phyloP scores from a whole-genome alignment of 2,888 invertebrate species.

The Pheosia gnoma region DNA sequence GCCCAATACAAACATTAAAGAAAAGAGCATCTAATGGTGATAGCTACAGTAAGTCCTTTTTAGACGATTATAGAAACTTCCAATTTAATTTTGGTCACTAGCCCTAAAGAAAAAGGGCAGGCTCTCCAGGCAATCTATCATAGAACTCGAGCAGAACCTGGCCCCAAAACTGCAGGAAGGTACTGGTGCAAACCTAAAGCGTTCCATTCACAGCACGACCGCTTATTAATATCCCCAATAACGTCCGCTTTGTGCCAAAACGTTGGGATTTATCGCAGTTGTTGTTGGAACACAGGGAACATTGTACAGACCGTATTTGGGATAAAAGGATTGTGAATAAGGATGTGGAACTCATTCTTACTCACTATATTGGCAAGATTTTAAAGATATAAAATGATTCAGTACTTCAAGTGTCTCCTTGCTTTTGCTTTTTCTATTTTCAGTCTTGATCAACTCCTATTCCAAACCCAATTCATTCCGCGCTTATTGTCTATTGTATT shows the following conservation, averaged over 20 bases:
- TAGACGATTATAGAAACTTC: too few species aligned
- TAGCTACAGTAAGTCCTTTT: too few species aligned
- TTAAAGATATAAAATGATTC: too few species aligned
- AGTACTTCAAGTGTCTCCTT: too few species aligned
- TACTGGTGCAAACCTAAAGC: slow-evolving; percentile 24
- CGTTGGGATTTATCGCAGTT: slow-evolving; percentile 54
- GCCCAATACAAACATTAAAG: too few species aligned
- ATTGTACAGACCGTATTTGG: slow-evolving; percentile 24
- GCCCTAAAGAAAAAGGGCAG: background rate
- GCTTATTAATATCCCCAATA: slow-evolving; percentile 58
- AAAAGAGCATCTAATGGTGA: too few species aligned
- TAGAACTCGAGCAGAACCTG: background rate
- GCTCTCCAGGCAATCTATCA: background rate
- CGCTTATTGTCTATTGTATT: too few species aligned
- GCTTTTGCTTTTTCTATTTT: too few species aligned
- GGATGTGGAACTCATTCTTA: slow-evolving; percentile 4
- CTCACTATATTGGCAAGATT: too few species aligned
- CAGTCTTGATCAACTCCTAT: too few species aligned
- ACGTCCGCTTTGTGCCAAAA: slow-evolving; percentile 50
- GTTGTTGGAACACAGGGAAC: slow-evolving; percentile 38
- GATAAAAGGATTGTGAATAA: slow-evolving; percentile 23
- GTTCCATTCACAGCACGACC: slow-evolving; percentile 43
- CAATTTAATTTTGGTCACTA: too few species aligned
- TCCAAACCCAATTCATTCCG: too few species aligned
- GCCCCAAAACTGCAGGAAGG: background rate